Base-by-base conservation (phyloP, 2,113 vertebrate genomes). In the Clarias gariepinus region DNA sequence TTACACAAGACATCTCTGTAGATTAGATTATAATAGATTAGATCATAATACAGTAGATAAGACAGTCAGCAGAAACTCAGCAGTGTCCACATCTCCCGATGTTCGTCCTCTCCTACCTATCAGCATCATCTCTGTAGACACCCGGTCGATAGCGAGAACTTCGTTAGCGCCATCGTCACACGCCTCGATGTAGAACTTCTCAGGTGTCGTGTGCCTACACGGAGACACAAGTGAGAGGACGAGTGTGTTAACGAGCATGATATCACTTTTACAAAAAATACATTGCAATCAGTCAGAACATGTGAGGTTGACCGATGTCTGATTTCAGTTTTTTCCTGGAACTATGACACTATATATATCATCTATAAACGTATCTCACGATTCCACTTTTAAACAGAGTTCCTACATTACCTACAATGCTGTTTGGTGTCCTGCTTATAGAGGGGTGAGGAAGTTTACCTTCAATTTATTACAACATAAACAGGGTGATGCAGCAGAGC, bases 161-260 rank as follows among this genome's bases (percentile, higher is more conserved):
- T 98, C 98, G 74, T 94, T 95, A 0, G 94, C 93, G 68, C 96
- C 97, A 87, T 97, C 96, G 36, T 97, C 97, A 86, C 96, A 97
- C 30, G 97, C 96, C 93, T 99, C 98, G 8, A 98, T 92, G 71
- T 97, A 99, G 88, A 99, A 99, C 88, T 96, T 98, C 90, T 99
- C 98, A 5, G 97, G 96, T 0, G 98, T 97, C 86, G 95, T 96
- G 79, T 96, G 97, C 90, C 98, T 99, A 82, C 60, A 6, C 7
- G 6, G 2, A 83, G 47, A 64, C 33, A 63, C 1, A 0, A 28
- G 11, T 2, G 1, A 68, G 10, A 28, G 23, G 61, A 68, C 3
- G 3, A 52, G 25, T 5, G 11, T 3, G 13, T 82, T 68, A n/a
- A 52, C 3, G 4, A 80, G 28, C 8, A 10, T 4, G 1, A n/a